A percentile compares a stretch with the other conserved stretches of the same genome.
Conservation (phyloP, 2,888 invertebrate species). For the Coleophora flavipennella region DNA sequence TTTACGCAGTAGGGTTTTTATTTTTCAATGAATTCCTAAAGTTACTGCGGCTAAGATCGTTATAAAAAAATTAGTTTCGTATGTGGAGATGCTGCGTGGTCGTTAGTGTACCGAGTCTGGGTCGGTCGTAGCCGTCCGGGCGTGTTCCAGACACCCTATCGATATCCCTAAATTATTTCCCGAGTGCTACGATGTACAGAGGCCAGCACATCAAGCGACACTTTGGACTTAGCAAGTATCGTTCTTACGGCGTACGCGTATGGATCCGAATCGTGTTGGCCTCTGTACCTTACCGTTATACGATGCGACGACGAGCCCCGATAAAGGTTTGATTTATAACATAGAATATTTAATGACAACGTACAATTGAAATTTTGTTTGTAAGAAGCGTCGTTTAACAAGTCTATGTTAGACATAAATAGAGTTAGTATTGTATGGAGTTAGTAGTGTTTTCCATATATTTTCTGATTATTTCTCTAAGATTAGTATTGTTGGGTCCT, state of each 20-base stretch:
- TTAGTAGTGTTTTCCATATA: slow-evolving; percentile 45
- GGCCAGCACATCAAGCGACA: too few relatives aligned
- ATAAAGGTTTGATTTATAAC: slow-evolving; percentile 68
- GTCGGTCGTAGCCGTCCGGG: slow-evolving; percentile 18
- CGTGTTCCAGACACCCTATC: slow-evolving; percentile 43
- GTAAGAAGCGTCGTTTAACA: slow-evolving; percentile 55
- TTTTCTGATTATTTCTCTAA: slow-evolving; percentile 42
- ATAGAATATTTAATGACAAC: slow-evolving; percentile 63
- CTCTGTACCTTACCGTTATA: too few relatives aligned
- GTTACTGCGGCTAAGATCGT: background rate
- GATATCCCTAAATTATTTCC: slow-evolving; percentile 59
- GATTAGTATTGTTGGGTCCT: slow-evolving; percentile 35
- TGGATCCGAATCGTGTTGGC: too few relatives aligned
- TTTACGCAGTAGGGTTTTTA: too few relatives aligned
- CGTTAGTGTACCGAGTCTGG: slow-evolving; percentile 8
- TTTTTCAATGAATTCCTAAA: too few relatives aligned
- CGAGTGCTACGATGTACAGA: slow-evolving; percentile 51
- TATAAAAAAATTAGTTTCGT: slow-evolving; percentile 14
- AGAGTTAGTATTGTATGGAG: slow-evolving; percentile 47
- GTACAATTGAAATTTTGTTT: slow-evolving; percentile 69
- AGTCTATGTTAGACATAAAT: slow-evolving; percentile 54
- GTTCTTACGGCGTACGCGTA: too few relatives aligned
- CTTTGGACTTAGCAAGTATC: too few relatives aligned
- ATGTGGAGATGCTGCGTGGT: slow-evolving; percentile 1
- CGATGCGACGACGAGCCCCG: slow-evolving; percentile 38